These are phyloP conservation scores for Drosophila hamatofila DNA, from an alignment of 2,888 invertebrate genomes.

Conservation along the genomic window DNA sequence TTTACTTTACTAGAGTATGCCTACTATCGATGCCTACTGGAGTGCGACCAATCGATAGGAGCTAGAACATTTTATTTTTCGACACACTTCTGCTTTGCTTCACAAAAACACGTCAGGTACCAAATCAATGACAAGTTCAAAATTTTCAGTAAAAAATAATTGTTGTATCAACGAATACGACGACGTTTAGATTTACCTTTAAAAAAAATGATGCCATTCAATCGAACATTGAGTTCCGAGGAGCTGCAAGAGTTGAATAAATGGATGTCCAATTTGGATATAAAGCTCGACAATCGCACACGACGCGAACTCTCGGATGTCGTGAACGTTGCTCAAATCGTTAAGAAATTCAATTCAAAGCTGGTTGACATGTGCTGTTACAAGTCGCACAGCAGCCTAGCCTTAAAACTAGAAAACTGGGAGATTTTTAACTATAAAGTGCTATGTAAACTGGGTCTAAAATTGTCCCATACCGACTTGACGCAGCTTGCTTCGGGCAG, in stretches of 20 bases:
- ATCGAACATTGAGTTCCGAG: conserved; percentile 37
- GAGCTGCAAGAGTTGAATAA: conserved; percentile 41
- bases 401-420: conserved; percentile 88
- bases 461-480: conserved; percentile 87
- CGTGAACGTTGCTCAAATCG: conserved; percentile 74
- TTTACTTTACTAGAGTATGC: no score
- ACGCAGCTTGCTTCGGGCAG: conserved; percentile 87
- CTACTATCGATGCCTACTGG: not conserved
- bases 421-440: conserved; percentile 91
- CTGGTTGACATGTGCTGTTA: not conserved
- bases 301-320: conserved; percentile 4
- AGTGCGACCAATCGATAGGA: not conserved
- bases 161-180: not conserved
- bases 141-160: not conserved
- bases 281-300: conserved; percentile 66
- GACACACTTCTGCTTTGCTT: not conserved
- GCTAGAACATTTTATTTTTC: not conserved
- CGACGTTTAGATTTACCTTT: not conserved
- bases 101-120: not conserved
- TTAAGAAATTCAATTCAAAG: not conserved
- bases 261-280: conserved; percentile 86
- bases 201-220: conserved; percentile 2
- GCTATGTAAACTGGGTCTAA: conserved; percentile 87
- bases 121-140: not conserved
- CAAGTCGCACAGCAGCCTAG: not conserved